phyloP scores from a whole-genome alignment of 2,797 vertebrate species.

The Alca torda region DNA sequence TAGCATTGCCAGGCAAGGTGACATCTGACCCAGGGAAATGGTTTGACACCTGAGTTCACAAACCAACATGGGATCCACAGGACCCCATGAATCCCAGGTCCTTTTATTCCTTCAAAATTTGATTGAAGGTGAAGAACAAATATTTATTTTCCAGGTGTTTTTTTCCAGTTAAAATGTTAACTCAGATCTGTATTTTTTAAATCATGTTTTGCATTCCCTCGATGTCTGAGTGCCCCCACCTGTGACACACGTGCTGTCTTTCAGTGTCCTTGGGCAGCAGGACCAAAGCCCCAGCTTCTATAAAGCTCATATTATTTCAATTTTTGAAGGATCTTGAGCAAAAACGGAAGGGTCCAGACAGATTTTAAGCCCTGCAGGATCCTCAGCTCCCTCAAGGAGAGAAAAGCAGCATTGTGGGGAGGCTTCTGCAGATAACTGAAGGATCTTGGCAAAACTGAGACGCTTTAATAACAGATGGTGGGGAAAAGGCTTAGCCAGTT shows the following conservation, averaged over 20 bases:
- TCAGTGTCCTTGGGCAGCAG: neutral
- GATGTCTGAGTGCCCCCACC: neutral
- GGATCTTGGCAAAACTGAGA: slow-evolving; percentile 38
- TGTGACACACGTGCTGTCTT: neutral
- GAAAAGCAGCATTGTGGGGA: neutral
- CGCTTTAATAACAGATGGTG: slow-evolving; percentile 40
- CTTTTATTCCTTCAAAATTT: neutral
- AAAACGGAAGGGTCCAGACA: neutral
- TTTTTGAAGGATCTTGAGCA: neutral
- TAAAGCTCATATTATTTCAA: neutral
- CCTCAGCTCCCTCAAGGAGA: neutral
- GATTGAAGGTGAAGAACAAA: neutral
- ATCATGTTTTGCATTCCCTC: neutral
- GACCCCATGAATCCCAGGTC: too few relatives aligned
- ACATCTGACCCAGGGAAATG: neutral
- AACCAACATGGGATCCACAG: neutral
- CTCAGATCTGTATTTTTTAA: neutral
- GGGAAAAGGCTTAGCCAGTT: slow-evolving; percentile 5
- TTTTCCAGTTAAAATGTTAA: neutral
- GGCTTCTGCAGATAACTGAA: slow-evolving; percentile 5
- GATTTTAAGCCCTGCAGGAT: neutral
- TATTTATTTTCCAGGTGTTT: neutral
- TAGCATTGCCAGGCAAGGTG: neutral
- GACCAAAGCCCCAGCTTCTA: neutral
- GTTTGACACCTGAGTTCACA: neutral